Evolutionary conservation across 2,888 invertebrate genomes (phyloP).

Genomic region (Crepidodera aurea): DNA sequence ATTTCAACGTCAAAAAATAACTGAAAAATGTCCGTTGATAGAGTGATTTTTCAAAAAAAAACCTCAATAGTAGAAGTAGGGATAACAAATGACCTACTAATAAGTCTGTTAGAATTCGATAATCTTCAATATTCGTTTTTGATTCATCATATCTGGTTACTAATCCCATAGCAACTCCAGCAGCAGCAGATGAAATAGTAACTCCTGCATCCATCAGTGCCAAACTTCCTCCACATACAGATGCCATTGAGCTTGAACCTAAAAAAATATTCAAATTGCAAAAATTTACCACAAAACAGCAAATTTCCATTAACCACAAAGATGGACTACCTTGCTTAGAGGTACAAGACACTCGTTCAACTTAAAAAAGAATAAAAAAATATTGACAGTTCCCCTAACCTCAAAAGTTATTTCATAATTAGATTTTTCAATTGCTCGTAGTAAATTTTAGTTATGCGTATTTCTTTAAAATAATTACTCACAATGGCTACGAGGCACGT

Average conservation of each 20-base stretch:
- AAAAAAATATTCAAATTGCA: conserved; percentile 33
- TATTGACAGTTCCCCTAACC: background rate
- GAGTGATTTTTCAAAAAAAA: no score
- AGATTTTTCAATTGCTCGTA: background rate
- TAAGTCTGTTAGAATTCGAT: conserved; percentile 89
- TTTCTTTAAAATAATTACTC: background rate
- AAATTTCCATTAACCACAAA: no score
- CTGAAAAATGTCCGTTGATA: no score
- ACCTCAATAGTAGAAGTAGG: no score
- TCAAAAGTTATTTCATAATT: background rate
- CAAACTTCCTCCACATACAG: conserved; percentile 93
- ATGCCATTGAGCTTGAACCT: conserved; percentile 99
- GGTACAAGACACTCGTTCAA: no score
- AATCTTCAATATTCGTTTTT: conserved; percentile 74
- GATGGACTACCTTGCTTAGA: no score
- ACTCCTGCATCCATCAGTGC: conserved; percentile 98
- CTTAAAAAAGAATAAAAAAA: no score
- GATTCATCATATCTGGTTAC: conserved; percentile 70
- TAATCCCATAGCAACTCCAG: conserved; percentile 95
- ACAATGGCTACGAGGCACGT: conserved; percentile 80
- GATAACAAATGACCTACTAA: conserved; percentile 72
- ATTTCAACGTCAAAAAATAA: no score
- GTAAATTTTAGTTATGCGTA: background rate
- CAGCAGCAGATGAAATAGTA: conserved; percentile 77
- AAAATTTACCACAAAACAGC: no score